A percentile compares a stretch with the other conserved stretches of the same genome.
These are phyloP conservation scores for Sylvilagus bachmani DNA, from an alignment of 2,113 vertebrate genomes.

Conservation along the genomic window DNA sequence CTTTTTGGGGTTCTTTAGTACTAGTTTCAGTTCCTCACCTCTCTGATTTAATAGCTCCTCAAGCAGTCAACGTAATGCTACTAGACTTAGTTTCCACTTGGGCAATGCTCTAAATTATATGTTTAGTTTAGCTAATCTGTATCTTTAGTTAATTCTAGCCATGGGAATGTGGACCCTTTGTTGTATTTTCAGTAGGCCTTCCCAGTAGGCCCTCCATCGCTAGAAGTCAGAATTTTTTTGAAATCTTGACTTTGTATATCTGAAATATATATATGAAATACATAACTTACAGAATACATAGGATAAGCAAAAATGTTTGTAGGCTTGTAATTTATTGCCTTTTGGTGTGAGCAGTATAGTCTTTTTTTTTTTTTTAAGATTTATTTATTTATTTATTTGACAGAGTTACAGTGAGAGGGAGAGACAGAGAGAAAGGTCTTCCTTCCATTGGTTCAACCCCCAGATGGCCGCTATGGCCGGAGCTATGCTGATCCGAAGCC, in stretches of 20 bases:
- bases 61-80: neutral
- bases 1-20: conserved; percentile 5
- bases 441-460: too few species aligned
- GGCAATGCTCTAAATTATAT: neutral
- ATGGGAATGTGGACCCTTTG: conserved; percentile 19
- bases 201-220: neutral
- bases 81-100: neutral
- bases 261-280: too few species aligned
- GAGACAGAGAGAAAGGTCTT: too few species aligned
- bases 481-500: too few species aligned
- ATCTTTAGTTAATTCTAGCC: conserved; percentile 13
- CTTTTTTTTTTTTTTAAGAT: too few species aligned
- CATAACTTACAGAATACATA: conserved; percentile 15
- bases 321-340: neutral
- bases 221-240: conserved; percentile 23
- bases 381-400: too few species aligned
- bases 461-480: too few species aligned
- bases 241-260: conserved; percentile 47
- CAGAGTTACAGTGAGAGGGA: too few species aligned
- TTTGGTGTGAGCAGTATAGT: neutral
- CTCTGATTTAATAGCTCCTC: neutral
- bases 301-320: conserved; percentile 10
- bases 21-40: neutral
- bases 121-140: conserved; percentile 42
- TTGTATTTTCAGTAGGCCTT: neutral